Evolutionary conservation across 53 echinoderm and acorn worm species (phyloP), one percentile per base, ranked within the genome.

Genomic region (Mesocentrotus franciscanus): DNA sequence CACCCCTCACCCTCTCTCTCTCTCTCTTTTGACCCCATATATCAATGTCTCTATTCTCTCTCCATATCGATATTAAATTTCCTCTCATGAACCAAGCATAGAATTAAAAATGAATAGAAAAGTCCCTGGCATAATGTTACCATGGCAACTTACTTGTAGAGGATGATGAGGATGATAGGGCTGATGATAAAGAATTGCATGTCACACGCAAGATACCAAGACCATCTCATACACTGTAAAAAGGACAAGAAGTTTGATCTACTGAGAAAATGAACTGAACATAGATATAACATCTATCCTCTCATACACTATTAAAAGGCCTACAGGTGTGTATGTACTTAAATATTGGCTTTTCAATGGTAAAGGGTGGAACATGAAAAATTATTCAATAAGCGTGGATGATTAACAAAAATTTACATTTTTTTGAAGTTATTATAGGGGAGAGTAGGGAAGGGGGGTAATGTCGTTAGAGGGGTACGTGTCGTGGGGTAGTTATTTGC

Each of bases 181-280:
- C 92, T 92, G 71, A 92, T 92, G 74, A 92, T 55, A 14, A 71
- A 92, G 92, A 92, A 92, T 24, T 92, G 92, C 92, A 92, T 92
- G 66, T 92, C 92, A 27, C 32, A 33, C 0, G 92, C 92, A 62
- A 92, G 92, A 72, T 92, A 92, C 92, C 92, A 92, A 4, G 62
- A 64, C 92, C 92, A 92, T 9, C 92, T 35, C 32, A 92, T 92
- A 74, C 92, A 92, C 92, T 92, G 92, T n/a, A 24, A 15, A 36
- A 79, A 79, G 39, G 2, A 36, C 34, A 79, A 33, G 14, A 36
- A 5, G 16, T 79, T 36, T 14, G 16, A 79, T 8, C 30, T 74
- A 0, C 11, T 74, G 24, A 30, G 66, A 20, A 1, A 1, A 60
- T 10, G 26, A 15, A 15, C 24, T 26, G 26, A 0, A 70, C 26